phyloP scores from a whole-genome alignment of 2,113 vertebrate genomes.

The Atrichornis clamosus region DNA sequence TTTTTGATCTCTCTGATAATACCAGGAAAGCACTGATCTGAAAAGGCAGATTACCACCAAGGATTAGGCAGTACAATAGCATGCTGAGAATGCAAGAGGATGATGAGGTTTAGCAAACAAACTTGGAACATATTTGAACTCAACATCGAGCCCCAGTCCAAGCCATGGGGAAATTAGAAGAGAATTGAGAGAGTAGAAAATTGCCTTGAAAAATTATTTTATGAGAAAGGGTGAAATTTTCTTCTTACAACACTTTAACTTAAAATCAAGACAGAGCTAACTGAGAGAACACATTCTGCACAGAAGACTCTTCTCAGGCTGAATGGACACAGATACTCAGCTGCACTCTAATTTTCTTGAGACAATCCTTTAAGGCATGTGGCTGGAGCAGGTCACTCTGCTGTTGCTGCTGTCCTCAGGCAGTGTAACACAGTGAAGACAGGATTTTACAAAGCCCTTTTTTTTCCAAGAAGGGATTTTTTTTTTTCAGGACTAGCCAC shows the following conservation, averaged over 20 bases:
- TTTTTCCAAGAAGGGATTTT: background rate
- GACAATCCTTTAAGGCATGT: conserved; percentile 53
- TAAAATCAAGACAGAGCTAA: background rate
- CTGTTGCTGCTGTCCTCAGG: conserved; percentile 42
- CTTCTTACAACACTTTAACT: background rate
- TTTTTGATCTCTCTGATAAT: conserved; percentile 63
- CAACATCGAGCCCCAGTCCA: background rate
- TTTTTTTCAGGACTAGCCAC: background rate
- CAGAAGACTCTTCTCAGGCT: background rate
- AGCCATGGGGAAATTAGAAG: background rate
- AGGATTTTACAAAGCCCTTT: conserved; percentile 41
- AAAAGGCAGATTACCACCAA: conserved; percentile 63
- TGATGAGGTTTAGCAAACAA: conserved; percentile 53
- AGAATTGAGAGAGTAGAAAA: background rate
- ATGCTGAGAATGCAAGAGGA: conserved; percentile 54
- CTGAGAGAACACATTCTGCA: background rate
- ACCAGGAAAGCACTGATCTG: conserved; percentile 65
- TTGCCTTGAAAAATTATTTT: background rate
- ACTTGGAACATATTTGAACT: conserved; percentile 27
- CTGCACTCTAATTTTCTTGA: conserved; percentile 38
- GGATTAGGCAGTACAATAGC: conserved; percentile 63
- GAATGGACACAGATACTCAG: background rate
- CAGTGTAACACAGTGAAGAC: conserved; percentile 42
- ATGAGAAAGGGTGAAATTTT: background rate
- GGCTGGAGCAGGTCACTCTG: conserved; percentile 22